Conservation (phyloP, 1,140 invertebrate genomes). For the Harlomillsia oculata region DNA sequence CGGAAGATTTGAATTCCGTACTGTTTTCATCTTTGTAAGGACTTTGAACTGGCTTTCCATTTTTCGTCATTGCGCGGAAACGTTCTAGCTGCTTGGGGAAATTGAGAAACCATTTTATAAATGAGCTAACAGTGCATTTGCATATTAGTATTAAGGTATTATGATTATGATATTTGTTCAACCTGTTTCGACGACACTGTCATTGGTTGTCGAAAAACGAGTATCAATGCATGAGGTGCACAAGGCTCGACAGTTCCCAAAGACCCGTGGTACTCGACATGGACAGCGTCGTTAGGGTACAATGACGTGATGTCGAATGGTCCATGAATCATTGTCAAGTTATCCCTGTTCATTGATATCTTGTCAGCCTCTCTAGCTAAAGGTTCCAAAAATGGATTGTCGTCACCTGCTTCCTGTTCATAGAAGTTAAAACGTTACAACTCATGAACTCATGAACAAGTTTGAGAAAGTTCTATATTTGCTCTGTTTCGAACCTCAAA, state of each 20-base stretch:
- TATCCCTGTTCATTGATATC: not conserved
- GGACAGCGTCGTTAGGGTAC: not conserved
- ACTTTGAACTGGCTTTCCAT: too few species aligned
- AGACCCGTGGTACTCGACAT: not conserved
- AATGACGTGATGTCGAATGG: slow-evolving; percentile 7
- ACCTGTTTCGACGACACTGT: not conserved
- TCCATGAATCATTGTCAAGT: slow-evolving; percentile 14
- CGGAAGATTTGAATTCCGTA: too few species aligned
- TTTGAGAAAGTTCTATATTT: not conserved
- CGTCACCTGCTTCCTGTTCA: not conserved
- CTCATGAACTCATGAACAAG: not conserved
- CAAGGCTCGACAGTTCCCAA: not conserved
- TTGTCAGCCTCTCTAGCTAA: slow-evolving; percentile 4
- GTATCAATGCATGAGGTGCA: not conserved
- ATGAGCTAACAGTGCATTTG: too few species aligned
- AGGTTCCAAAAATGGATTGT: slow-evolving; percentile 5
- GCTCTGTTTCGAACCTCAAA: slow-evolving; percentile 2
- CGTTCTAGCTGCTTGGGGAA: too few species aligned
- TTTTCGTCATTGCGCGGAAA: too few species aligned
- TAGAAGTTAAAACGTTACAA: not conserved
- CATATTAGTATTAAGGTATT: too few species aligned
- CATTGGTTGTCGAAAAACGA: slow-evolving; percentile 1
- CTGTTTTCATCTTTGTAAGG: too few species aligned
- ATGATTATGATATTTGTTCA: too few species aligned
- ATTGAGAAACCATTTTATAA: too few species aligned